Percentiles rank a stretch among this genome's conserved stretches.
These are phyloP conservation scores for Porites divaricata DNA, from an alignment of 92 coral and sea anemone species.

Conservation along the genomic window DNA sequence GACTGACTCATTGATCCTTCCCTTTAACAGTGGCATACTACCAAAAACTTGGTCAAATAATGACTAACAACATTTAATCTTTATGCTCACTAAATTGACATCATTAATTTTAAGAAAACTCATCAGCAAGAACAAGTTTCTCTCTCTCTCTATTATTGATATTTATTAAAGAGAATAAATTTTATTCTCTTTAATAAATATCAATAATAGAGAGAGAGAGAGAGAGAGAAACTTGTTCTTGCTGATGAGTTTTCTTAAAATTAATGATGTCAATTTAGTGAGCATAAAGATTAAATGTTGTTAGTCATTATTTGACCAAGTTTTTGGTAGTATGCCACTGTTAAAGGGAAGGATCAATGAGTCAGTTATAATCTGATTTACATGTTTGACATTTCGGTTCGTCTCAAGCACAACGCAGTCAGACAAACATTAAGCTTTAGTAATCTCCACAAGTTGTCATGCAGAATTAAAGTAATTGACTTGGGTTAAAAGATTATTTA, in stretches of 20 bases:
- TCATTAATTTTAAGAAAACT: not conserved
- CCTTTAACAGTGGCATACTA: not conserved
- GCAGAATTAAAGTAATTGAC: slow-evolving; percentile 26
- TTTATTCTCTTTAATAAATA: not conserved
- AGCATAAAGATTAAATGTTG: not conserved
- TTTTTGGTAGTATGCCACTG: not conserved
- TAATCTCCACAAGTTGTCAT: slow-evolving; percentile 1
- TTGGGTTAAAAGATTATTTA: not conserved
- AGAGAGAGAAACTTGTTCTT: not conserved
- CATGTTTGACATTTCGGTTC: not conserved
- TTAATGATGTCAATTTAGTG: not conserved
- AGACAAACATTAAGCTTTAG: not conserved
- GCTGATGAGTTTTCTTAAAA: not conserved
- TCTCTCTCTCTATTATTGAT: not conserved
- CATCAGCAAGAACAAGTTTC: not conserved
- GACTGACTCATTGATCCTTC: not conserved
- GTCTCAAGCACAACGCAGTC: slow-evolving; percentile 7
- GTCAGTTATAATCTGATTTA: not conserved
- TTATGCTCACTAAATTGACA: not conserved
- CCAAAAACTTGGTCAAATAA: not conserved
- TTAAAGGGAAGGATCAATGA: not conserved
- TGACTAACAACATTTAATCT: not conserved
- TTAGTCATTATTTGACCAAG: not conserved
- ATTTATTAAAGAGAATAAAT: not conserved
- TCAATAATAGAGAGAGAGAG: not conserved